Evolutionary conservation across 2,888 invertebrate genomes (phyloP).

Genomic region (Pseudococcus viburni): DNA sequence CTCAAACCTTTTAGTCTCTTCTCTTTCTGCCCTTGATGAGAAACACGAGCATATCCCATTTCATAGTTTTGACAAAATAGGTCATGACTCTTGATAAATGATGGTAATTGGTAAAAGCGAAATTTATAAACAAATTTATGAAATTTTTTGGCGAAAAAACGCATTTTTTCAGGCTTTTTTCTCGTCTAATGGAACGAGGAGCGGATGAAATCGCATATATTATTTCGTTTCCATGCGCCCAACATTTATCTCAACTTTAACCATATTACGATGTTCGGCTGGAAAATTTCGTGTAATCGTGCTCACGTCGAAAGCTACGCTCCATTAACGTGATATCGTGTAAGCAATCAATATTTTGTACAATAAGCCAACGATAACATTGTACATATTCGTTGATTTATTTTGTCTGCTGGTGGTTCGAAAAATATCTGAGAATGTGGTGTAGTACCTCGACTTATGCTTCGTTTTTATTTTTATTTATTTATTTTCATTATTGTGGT

Average conservation of each 20-base stretch:
- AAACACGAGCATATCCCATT: neutral
- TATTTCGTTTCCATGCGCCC: neutral
- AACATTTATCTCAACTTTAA: slow-evolving; percentile 14
- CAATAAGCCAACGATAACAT: slow-evolving; percentile 18
- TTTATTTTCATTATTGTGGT: neutral
- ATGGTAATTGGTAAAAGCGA: neutral
- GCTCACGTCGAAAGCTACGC: slow-evolving; percentile 12
- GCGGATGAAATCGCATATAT: neutral
- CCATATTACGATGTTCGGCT: slow-evolving; percentile 4
- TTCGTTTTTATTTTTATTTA: neutral
- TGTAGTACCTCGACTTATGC: too few species aligned
- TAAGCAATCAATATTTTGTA: slow-evolving; percentile 18
- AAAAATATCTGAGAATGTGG: neutral
- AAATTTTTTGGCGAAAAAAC: neutral
- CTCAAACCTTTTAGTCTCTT: neutral
- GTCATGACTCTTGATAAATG: neutral
- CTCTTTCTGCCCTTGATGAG: neutral
- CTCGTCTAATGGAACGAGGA: neutral
- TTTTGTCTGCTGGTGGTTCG: neutral
- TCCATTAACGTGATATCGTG: slow-evolving; percentile 12
- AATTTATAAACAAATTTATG: slow-evolving; percentile 24
- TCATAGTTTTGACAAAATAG: neutral
- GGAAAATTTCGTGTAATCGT: slow-evolving; percentile 31
- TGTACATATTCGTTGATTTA: slow-evolving; percentile 30
- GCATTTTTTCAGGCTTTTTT: neutral